A percentile compares a stretch with the other conserved stretches of the same genome.
These are phyloP conservation scores for Pseudochaenichthys georgianus DNA, from an alignment of 2,797 vertebrate genomes.

Conservation along the genomic window DNA sequence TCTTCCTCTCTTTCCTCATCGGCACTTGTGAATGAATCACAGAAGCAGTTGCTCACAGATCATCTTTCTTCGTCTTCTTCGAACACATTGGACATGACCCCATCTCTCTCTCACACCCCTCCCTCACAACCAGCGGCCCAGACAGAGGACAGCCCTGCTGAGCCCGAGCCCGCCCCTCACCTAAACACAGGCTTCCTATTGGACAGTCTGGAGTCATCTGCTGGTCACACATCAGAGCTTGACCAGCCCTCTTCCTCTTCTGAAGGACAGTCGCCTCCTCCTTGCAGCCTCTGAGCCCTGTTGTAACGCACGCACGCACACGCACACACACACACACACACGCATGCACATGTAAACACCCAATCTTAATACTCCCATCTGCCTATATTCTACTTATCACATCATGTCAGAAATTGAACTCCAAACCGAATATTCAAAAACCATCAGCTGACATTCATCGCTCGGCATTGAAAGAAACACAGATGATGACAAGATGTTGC, in stretches of 20 bases:
- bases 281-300: slow-evolving; percentile 54
- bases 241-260: slow-evolving; percentile 16
- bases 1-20: slow-evolving; percentile 14
- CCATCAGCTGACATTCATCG: slow-evolving; percentile 14
- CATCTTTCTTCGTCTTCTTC: slow-evolving; percentile 28
- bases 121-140: slow-evolving; percentile 30
- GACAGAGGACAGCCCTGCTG: slow-evolving; percentile 21
- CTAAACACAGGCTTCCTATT: slow-evolving; percentile 7
- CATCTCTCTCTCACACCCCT: slow-evolving; percentile 6
- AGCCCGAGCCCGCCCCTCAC: slow-evolving; percentile 25
- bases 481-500: not conserved
- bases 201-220: slow-evolving; percentile 27
- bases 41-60: slow-evolving; percentile 24
- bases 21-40: slow-evolving; percentile 27
- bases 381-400: slow-evolving; percentile 36
- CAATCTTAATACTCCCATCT: slow-evolving; percentile 26
- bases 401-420: slow-evolving; percentile 36
- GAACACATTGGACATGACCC: slow-evolving; percentile 24
- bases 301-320: not conserved
- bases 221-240: slow-evolving; percentile 26
- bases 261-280: slow-evolving; percentile 36
- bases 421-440: slow-evolving; percentile 5
- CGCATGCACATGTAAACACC: slow-evolving; percentile 37
- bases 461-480: not conserved
- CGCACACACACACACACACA: no score